Percentiles rank a stretch among this genome's conserved stretches.
phyloP scores from a whole-genome alignment of 2,888 invertebrate genomes.

The Celastrina argiolus region DNA sequence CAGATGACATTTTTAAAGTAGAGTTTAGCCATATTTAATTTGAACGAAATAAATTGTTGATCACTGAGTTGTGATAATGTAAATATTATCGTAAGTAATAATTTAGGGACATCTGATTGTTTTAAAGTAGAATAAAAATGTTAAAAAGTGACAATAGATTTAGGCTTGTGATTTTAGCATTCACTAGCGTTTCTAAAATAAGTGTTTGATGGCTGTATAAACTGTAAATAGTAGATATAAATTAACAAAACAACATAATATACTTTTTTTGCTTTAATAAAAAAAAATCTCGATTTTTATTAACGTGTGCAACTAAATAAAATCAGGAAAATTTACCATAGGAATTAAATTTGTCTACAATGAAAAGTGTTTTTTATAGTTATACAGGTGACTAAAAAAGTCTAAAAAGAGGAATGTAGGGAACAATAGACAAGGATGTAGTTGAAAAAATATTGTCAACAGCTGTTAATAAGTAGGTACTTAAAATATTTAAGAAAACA shows the following conservation, averaged over 20 bases:
- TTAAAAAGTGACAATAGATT: slow-evolving; percentile 35
- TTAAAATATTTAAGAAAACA: no score
- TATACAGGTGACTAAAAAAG: background rate
- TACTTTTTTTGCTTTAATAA: background rate
- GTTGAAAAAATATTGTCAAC: no score
- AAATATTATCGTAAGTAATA: slow-evolving; percentile 27
- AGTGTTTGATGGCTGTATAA: slow-evolving; percentile 6
- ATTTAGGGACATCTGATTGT: background rate
- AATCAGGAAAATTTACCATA: background rate
- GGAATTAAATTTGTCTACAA: background rate
- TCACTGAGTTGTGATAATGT: slow-evolving; percentile 42
- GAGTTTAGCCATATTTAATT: background rate
- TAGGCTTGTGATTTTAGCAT: slow-evolving; percentile 23
- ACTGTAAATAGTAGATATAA: background rate
- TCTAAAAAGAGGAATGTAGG: background rate
- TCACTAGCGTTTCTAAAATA: slow-evolving; percentile 14
- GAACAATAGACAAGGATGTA: background rate
- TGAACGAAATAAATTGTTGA: slow-evolving; percentile 9
- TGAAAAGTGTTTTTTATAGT: background rate
- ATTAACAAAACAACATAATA: no score
- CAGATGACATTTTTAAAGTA: background rate
- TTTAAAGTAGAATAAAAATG: slow-evolving; percentile 22
- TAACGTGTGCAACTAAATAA: background rate
- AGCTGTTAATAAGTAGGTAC: no score
- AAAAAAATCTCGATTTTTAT: background rate